phyloP scores from a whole-genome alignment of 2,888 invertebrate genomes.

The Amphipyra tragopoginis region DNA sequence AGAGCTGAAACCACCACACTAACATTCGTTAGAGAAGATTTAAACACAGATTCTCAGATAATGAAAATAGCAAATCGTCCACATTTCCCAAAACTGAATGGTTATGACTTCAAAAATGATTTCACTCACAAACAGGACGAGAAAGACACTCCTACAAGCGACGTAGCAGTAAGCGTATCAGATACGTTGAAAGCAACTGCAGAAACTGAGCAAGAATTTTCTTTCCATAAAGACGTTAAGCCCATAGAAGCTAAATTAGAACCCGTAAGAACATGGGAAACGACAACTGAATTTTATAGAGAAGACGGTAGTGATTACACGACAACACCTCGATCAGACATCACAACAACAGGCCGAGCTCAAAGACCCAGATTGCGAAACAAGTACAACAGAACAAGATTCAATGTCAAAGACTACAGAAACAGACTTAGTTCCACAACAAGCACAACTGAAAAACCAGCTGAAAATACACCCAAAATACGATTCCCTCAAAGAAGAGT shows the following conservation, averaged over 20 bases:
- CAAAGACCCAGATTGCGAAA: slow-evolving; percentile 82
- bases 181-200: slow-evolving; percentile 73
- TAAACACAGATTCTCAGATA: slow-evolving; percentile 82
- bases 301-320: slow-evolving; percentile 71
- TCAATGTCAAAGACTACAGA: slow-evolving; percentile 94
- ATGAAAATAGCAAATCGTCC: slow-evolving; percentile 87
- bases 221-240: slow-evolving; percentile 84
- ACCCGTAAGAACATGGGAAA: slow-evolving; percentile 66
- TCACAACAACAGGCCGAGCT: slow-evolving; percentile 70
- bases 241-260: slow-evolving; percentile 83
- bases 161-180: slow-evolving; percentile 79
- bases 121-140: slow-evolving; percentile 88
- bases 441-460: slow-evolving; percentile 80
- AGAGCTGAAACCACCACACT: slow-evolving; percentile 80
- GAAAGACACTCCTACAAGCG: slow-evolving; percentile 88
- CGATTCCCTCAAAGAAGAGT: slow-evolving; percentile 87
- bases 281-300: slow-evolving; percentile 71
- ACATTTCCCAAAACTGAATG: slow-evolving; percentile 68
- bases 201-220: slow-evolving; percentile 76
- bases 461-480: slow-evolving; percentile 77
- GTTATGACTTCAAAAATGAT: slow-evolving; percentile 77
- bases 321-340: slow-evolving; percentile 73
- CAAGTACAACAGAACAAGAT: slow-evolving; percentile 92
- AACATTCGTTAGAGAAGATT: slow-evolving; percentile 69
- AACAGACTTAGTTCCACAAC: slow-evolving; percentile 91